Base-by-base conservation (phyloP, 30 jellyfish, hydroid and myxozoan genomes). In the Calvadosia cruxmelitensis region DNA sequence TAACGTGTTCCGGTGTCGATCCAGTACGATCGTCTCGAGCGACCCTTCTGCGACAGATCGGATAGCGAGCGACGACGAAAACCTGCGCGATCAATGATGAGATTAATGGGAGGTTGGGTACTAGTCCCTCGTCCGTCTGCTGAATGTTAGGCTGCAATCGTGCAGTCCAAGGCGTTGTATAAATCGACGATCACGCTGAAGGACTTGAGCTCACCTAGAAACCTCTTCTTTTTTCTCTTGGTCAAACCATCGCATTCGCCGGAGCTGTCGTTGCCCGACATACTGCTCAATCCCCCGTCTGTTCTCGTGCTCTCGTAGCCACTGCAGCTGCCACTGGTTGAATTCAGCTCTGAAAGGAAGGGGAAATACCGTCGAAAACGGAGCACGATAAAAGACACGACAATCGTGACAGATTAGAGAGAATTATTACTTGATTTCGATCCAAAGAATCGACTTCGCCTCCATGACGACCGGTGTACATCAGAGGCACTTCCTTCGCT, bases 301-400 rank as follows among this genome's bases (percentile, higher is more conserved):
- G 98, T 89, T 16, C 93, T 51, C 80, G 92, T 75, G 52, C 95
- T 89, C 31, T 89, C 98, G 63, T 89, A 89, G 31, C 98, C 98
- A 63, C 98, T 89, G 73, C 98, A 73, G 61, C 76, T 82, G 12
- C 98, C 98, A 30, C 51, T 63, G 12, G 26, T 5, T 42, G 57
- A 42, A 42, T 42, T 42, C 57, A 42, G 20, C 57, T 20, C 57
- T 42, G 20, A 5, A 42, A n/a, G n/a, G n/a, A n/a, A n/a, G n/a
- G n/a, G n/a, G n/a, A n/a, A n/a, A n/a, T n/a, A n/a, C n/a, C n/a
- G n/a, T n/a, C n/a, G n/a, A n/a, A n/a, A n/a, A n/a, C n/a, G n/a
- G n/a, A n/a, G n/a, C n/a, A n/a, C n/a, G n/a, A n/a, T n/a, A n/a
- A n/a, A n/a, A n/a, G n/a, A n/a, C n/a, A n/a, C n/a, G n/a, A n/a